Conservation (phyloP, 1,140 invertebrate genomes). For the Globodera rostochiensis region DNA sequence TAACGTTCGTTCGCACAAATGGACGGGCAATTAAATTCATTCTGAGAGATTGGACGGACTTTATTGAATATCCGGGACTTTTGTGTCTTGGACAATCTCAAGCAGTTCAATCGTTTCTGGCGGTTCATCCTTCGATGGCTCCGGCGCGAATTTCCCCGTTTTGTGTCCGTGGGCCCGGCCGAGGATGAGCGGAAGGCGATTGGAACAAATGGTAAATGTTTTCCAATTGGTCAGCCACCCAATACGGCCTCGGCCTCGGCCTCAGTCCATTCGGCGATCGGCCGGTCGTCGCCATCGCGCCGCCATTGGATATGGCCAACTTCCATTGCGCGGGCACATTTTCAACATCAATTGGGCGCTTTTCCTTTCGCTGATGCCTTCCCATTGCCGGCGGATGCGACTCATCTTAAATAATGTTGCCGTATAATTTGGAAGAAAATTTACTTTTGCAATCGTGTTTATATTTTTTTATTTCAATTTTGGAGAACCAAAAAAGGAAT, state of each 20-base stretch:
- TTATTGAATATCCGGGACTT: background rate
- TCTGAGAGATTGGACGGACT: background rate
- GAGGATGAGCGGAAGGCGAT: background rate
- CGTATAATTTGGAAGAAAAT: too few relatives aligned
- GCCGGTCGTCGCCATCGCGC: background rate
- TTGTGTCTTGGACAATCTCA: too few relatives aligned
- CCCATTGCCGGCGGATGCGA: too few relatives aligned
- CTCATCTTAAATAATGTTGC: too few relatives aligned
- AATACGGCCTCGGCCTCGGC: background rate
- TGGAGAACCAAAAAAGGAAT: background rate
- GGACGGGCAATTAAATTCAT: background rate
- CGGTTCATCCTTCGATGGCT: background rate
- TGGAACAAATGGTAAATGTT: constrained; percentile 9
- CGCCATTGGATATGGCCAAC: background rate
- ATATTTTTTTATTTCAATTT: background rate
- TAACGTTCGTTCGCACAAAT: too few relatives aligned
- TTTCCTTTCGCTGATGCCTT: background rate
- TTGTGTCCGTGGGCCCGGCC: constrained; percentile 11
- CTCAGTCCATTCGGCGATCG: background rate
- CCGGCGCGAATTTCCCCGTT: constrained; percentile 4
- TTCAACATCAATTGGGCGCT: background rate
- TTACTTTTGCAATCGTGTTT: background rate
- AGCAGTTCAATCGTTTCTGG: background rate
- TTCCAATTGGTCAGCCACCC: constrained; percentile 22
- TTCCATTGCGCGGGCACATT: background rate